These are phyloP conservation scores for Nebria salina DNA, from an alignment of 2,888 invertebrate species.

Conservation along the genomic window DNA sequence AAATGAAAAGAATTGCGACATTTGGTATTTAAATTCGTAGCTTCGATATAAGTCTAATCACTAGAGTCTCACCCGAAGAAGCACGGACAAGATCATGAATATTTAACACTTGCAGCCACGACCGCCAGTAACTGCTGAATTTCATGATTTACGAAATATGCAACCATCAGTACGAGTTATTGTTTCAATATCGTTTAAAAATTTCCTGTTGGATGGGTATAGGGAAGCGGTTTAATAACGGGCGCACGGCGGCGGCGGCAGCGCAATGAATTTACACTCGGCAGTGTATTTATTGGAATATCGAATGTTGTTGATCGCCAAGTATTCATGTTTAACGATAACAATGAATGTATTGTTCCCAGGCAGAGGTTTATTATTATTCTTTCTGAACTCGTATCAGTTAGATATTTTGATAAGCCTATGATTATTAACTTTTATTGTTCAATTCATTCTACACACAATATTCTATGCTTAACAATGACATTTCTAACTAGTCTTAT, in stretches of 20 bases:
- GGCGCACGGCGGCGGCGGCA: neutral
- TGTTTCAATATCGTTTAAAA: neutral
- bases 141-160: neutral
- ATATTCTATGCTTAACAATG: too few species aligned
- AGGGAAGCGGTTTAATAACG: neutral
- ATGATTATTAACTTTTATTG: too few species aligned
- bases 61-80: neutral
- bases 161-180: neutral
- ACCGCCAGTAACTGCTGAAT: neutral
- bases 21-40: conserved; percentile 39
- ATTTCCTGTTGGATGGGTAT: neutral
- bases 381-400: neutral
- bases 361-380: neutral
- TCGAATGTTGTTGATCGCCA: neutral
- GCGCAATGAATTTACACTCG: too few species aligned
- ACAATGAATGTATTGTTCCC: neutral
- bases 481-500: too few species aligned
- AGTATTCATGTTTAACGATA: neutral
- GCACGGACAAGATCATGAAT: neutral
- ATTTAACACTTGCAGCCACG: neutral
- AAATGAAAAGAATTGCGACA: conserved; percentile 37
- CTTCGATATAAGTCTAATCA: conserved; percentile 25
- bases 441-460: too few species aligned
- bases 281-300: neutral
- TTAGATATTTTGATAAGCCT: neutral